phyloP scores from a whole-genome alignment of 2,797 vertebrate species.

The Xenentodon cancila region DNA sequence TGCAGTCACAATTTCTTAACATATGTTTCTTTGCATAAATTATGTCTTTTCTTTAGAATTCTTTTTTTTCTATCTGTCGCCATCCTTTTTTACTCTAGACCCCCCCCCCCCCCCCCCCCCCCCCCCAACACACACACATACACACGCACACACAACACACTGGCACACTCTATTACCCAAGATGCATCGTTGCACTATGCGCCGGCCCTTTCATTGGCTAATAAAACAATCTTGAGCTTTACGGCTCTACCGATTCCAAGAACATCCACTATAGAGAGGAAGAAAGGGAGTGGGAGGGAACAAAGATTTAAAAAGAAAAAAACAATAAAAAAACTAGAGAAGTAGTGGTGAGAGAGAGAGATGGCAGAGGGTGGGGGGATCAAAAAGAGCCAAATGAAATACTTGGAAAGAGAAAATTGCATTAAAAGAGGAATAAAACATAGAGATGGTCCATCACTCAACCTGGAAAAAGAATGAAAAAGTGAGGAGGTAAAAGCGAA shows the following conservation, averaged over 20 bases:
- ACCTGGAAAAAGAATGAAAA: background rate
- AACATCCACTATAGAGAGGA: constrained; percentile 59
- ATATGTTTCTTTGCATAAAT: no score
- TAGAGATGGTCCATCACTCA: constrained; percentile 2
- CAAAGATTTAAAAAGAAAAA: background rate
- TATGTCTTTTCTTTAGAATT: no score
- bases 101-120: no score
- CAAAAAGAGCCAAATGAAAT: constrained; percentile 14
- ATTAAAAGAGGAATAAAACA: constrained; percentile 29
- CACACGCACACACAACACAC: no score
- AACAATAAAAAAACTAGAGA: constrained; percentile 4
- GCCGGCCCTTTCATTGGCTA: constrained; percentile 72
- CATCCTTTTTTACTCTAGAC: no score
- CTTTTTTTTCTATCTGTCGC: no score
- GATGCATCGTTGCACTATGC: constrained; percentile 60
- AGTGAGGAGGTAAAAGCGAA: background rate
- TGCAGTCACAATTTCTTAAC: no score
- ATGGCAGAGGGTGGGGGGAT: constrained; percentile 1
- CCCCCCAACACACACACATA: no score
- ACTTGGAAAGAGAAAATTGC: constrained; percentile 19
- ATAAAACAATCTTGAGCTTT: constrained; percentile 77
- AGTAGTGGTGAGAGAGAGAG: background rate
- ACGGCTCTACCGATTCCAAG: constrained; percentile 63
- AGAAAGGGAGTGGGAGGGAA: background rate
- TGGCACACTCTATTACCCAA: constrained; percentile 76